Evolutionary conservation across 2,888 invertebrate genomes (phyloP).

Genomic region (Iselma pallidipennis): DNA sequence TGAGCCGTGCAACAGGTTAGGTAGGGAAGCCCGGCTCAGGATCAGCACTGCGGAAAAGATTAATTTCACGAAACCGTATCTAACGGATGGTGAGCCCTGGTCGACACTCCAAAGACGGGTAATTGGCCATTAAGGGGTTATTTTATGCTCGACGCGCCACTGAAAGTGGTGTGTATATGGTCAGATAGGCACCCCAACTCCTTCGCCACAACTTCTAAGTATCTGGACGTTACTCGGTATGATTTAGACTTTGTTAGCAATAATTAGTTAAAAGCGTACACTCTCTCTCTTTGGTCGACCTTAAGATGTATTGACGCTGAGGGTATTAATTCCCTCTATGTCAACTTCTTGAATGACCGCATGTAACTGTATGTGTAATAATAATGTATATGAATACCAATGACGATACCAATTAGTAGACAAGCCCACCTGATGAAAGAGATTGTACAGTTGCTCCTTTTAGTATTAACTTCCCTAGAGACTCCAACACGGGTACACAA

Average conservation of each 20-base stretch:
- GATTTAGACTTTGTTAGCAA: constrained; percentile 50
- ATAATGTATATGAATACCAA: constrained; percentile 13
- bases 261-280: constrained; percentile 54
- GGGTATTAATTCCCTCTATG: constrained; percentile 50
- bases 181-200: constrained; percentile 46
- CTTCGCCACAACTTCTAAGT: constrained; percentile 49
- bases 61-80: constrained; percentile 40
- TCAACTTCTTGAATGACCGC: constrained; percentile 51
- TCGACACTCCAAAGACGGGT: constrained; percentile 40
- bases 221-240: constrained; percentile 40
- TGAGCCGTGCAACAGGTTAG: constrained; percentile 49
- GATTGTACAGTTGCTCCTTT: constrained; percentile 38
- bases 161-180: constrained; percentile 49
- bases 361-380: constrained; percentile 17
- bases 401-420: constrained; percentile 42
- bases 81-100: constrained; percentile 28
- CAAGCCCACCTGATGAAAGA: constrained; percentile 33
- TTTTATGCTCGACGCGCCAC: constrained; percentile 44
- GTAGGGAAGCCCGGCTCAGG: constrained; percentile 33
- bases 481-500: constrained; percentile 35
- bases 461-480: constrained; percentile 38
- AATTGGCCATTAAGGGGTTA: constrained; percentile 50
- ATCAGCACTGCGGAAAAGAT: constrained; percentile 44
- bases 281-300: constrained; percentile 46
- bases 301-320: constrained; percentile 51